Conservation (phyloP, 2,888 invertebrate genomes). For the Cheilosia grossa region DNA sequence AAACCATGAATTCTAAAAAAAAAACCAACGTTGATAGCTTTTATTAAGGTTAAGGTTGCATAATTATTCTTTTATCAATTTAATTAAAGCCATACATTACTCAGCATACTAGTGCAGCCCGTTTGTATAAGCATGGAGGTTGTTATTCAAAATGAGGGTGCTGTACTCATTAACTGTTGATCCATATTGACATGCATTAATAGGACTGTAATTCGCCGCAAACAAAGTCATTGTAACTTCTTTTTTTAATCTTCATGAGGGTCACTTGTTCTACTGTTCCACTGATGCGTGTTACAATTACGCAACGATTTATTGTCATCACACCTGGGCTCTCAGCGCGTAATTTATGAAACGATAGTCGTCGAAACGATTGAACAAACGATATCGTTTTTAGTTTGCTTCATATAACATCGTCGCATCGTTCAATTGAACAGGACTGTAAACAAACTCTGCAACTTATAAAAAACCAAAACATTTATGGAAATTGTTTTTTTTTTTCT, state of each 20-base stretch:
- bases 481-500: too few relatives aligned
- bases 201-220: conserved; percentile 7
- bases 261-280: conserved; percentile 1
- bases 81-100: background rate
- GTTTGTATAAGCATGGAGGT: background rate
- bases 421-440: too few relatives aligned
- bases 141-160: conserved; percentile 10
- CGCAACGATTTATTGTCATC: background rate
- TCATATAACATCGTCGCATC: too few relatives aligned
- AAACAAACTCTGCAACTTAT: too few relatives aligned
- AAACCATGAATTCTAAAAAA: too few relatives aligned
- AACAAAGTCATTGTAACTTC: conserved; percentile 15
- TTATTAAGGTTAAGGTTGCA: conserved; percentile 37
- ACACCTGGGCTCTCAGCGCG: too few relatives aligned
- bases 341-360: too few relatives aligned
- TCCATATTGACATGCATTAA: background rate
- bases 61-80: conserved; percentile 9
- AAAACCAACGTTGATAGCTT: background rate
- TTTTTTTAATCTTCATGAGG: conserved; percentile 11
- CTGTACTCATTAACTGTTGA: background rate
- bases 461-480: too few relatives aligned
- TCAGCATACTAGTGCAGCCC: too few relatives aligned
- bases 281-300: background rate
- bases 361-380: too few relatives aligned
- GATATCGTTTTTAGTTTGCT: too few relatives aligned